Evolutionary conservation across 2,113 vertebrate genomes (phyloP), one percentile per base, ranked within the genome.

Genomic region (Engystomops pustulosus): DNA sequence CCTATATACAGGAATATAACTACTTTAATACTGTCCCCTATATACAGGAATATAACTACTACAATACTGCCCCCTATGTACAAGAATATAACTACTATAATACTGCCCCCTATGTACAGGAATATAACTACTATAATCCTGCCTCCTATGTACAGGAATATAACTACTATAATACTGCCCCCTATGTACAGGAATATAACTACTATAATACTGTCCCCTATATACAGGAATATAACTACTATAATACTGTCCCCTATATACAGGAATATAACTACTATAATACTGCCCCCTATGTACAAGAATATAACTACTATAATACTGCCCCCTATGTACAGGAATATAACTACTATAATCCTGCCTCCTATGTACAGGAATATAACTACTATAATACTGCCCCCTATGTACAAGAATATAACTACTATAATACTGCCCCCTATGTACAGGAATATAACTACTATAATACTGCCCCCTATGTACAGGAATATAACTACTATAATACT

Each of bases 191-290:
- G 25, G n/a, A 58, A 58, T 62, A 62, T 62, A 62, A 62, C 58
- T 62, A 62, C 58, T 62, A 62, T 62, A 62, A 62, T 62, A 62
- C 58, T 62, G 25, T 25, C 38, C 4, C 58, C 23, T 62, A 62
- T 62, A 4, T 30, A 62, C 58, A 62, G 30, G 58, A 62, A 62
- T 62, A 62, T 62, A 62, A 62, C 58, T 62, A 27, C 23, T 30
- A 62, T 62, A 62, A 62, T 62, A 30, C 58, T 62, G 25, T n/a
- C 25, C 2, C 58, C 58, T 62, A 62, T 62, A 4, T 62, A 62
- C 58, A 62, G 30, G 58, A 62, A 62, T 62, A 62, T 62, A 62
- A 62, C 58, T 62, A 62, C 58, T 62, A 62, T 62, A 62, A 62
- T 62, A 27, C 58, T 62, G 12, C 58, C 6, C n/a, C 58, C 58